Base-by-base conservation (phyloP, 2,888 invertebrate species). In the Synanthedon tipuliformis region DNA sequence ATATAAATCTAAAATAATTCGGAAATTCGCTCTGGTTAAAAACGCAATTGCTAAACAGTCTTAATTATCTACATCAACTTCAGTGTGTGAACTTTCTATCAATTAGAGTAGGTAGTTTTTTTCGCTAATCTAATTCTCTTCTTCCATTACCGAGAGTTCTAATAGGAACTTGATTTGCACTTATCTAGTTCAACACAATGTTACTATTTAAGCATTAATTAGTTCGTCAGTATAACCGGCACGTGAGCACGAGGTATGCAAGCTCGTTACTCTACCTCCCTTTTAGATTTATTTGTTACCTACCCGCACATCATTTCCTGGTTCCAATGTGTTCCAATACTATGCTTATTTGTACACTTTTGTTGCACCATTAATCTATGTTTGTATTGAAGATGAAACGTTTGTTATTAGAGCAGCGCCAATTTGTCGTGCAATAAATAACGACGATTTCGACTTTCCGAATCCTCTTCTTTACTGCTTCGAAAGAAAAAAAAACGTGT, bases 191-290 rank as follows among this genome's bases (percentile, higher is more conserved):
- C 45, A 56, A 53, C 56, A 74, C 73, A 75, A 70, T 69, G 69
- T 61, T 61, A 58, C 51, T 71, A 71, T 78, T 78, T 71, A 70
- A 68, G 67, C 64, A 68, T 73, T 71, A 73, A 78, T 78, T 78
- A 78, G 75, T 69, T 60, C 63, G 65, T 61, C 65, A 66, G 65
- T 69, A 55, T 58, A 57, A 62, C 65, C 66, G 68, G 68, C 61
- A 62, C 63, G 64, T 69, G 68, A 69, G 63, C 66, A 57, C 56
- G 52, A 62, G 71, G 68, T 63, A 73, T 69, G 68, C 63, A 58
- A 59, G 58, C 57, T 56, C 54, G 60, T 61, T 13, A 45, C 45
- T 45, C 13, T 34, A 34, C 34, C 34, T 34, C 45, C 45, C 45
- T 45, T 45, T 45, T 45, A 45, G 45, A 34, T 34, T 34, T 34